phyloP scores from a whole-genome alignment of 2,797 vertebrate genomes.

The Squalus acanthias region DNA sequence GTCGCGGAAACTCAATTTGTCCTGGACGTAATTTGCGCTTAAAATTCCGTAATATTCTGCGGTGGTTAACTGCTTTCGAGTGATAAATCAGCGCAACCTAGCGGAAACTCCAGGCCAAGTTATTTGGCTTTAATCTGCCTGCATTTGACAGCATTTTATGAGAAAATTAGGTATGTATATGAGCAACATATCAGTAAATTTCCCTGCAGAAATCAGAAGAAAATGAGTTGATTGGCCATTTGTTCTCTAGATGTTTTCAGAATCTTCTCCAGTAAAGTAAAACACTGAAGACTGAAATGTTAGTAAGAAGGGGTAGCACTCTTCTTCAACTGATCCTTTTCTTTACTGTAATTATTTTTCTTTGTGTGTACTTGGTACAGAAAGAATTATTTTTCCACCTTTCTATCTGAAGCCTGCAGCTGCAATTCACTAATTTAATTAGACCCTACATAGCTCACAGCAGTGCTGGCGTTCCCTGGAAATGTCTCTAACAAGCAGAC shows the following conservation, averaged over 20 bases:
- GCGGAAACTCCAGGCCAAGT: not conserved
- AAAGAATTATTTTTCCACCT: conserved; percentile 24
- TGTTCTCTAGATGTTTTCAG: not conserved
- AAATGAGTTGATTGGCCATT: not conserved
- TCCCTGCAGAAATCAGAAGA: not conserved
- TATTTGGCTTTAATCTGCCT: not conserved
- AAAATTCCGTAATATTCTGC: not conserved
- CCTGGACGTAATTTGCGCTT: not conserved
- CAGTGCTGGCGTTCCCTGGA: conserved; percentile 4
- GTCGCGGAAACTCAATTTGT: not conserved
- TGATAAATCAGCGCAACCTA: not conserved
- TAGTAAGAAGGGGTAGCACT: not conserved
- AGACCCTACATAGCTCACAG: conserved; percentile 6
- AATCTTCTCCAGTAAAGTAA: not conserved
- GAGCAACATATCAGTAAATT: not conserved
- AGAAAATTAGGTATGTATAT: not conserved
- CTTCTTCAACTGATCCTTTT: not conserved
- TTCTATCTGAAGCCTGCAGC: conserved; percentile 26
- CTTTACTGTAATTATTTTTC: conserved; percentile 25
- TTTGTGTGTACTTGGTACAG: not conserved
- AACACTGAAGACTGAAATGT: not conserved
- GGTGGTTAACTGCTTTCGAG: not conserved
- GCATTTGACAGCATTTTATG: not conserved
- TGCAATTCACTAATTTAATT: conserved; percentile 33
- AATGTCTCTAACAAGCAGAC: conserved; percentile 13